Base-by-base conservation (phyloP, 2,113 vertebrate genomes). In the Centropristis striata region DNA sequence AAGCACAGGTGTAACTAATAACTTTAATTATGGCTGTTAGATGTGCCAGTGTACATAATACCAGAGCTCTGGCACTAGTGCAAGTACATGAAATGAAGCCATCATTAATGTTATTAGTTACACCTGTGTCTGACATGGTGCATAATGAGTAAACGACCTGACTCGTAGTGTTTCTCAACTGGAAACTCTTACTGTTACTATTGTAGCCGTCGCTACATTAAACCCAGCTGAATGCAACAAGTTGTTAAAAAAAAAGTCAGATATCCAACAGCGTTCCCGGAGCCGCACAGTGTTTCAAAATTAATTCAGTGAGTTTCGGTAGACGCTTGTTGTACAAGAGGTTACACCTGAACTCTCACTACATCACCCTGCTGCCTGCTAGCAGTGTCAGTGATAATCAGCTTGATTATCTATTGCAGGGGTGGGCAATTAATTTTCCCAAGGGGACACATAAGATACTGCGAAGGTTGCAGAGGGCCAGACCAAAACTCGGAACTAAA, bases 41-140 rank as follows among this genome's bases (percentile, higher is more conserved):
- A 61, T 10, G 32, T 72, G 69, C 41, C 70, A 18, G 41, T 23
- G 8, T 68, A 68, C 51, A 47, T 39, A 50, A 54, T 37, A 25
- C 18, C 61, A 67, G 41, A 64, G 41, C 64, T 42, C 64, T 83
- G 61, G 63, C 70, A 42, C 63, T 13, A 21, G 4, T 9, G 5
- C 41, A 57, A 20, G 32, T 36, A 11, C 25, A 55, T 71, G 36
- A 61, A 71, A 63, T 77, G 47, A 47, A 57, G 51, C 49, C 66
- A 57, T 46, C 3, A 16, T 54, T 46, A 53, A 51, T 46, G 21
- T 65, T 59, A 75, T 60, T 61, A 66, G 36, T 79, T 59, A 77
- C 68, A 83, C 37, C 60, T 83, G 74, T 65, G 60, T 66, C 25
- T 55, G 55, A 41, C 57, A 53, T 25, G 21, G 46, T n/a, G 14